A percentile compares a stretch with the other conserved stretches of the same genome.
These are phyloP conservation scores for Crocodylus rhombifer DNA, from an alignment of 2,797 vertebrate genomes.

Conservation along the genomic window DNA sequence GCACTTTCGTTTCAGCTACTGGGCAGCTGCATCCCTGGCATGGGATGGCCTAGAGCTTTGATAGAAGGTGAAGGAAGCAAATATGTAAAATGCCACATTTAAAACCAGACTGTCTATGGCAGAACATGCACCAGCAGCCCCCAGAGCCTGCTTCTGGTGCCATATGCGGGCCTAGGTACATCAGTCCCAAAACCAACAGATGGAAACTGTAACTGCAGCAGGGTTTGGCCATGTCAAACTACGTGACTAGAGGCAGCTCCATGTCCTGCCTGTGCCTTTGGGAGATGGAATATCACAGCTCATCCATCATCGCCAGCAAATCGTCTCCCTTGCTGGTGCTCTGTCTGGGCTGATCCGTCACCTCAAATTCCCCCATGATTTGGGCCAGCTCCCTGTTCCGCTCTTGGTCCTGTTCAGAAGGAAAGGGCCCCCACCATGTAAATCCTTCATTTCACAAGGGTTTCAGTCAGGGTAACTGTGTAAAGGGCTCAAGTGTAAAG, in stretches of 20 bases:
- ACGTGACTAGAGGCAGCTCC: background rate
- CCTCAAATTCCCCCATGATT: constrained; percentile 93
- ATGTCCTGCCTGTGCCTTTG: background rate
- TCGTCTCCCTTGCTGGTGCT: constrained; percentile 92
- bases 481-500: background rate
- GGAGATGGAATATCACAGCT: constrained; percentile 78
- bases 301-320: constrained; percentile 96
- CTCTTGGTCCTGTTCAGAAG: constrained; percentile 86
- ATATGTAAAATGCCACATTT: background rate
- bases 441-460: background rate
- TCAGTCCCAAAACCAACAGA: background rate
- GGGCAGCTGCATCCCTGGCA: background rate
- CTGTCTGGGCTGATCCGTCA: constrained; percentile 77
- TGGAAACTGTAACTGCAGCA: background rate
- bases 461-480: background rate
- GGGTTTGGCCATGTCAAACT: background rate
- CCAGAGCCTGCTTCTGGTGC: background rate
- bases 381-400: constrained; percentile 88
- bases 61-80: background rate
- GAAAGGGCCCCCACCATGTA: background rate
- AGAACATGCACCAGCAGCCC: background rate
- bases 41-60: background rate
- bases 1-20: background rate
- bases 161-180: background rate
- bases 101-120: constrained; percentile 28